Evolutionary conservation across 2,113 vertebrate genomes (phyloP).

Genomic region (Phodopus roborovskii): DNA sequence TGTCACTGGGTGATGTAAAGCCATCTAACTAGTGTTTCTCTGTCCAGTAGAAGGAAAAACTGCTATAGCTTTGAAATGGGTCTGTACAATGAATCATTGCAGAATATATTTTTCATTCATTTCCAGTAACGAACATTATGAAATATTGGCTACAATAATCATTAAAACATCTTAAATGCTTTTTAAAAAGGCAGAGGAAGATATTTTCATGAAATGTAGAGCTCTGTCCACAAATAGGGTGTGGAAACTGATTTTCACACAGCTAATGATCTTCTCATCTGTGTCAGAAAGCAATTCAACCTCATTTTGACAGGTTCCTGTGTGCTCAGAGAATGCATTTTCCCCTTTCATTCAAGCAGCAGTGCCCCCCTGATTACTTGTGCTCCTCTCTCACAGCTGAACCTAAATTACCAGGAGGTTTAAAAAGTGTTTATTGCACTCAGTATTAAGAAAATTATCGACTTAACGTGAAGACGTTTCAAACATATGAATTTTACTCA

Average conservation of each 20-base stretch:
- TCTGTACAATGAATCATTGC: background rate
- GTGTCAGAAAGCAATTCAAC: background rate
- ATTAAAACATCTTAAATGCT: background rate
- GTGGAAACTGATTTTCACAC: background rate
- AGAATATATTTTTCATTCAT: background rate
- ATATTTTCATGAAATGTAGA: background rate
- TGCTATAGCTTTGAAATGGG: background rate
- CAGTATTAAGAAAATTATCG: background rate
- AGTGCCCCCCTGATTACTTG: background rate
- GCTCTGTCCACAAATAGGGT: background rate
- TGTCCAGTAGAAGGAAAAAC: background rate
- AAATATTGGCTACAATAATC: background rate
- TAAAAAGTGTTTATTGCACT: background rate
- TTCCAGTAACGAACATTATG: background rate
- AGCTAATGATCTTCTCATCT: accelerated
- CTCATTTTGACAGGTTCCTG: background rate
- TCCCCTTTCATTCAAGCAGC: background rate
- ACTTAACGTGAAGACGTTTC: background rate
- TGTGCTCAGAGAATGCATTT: background rate
- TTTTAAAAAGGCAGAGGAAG: background rate
- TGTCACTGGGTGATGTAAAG: background rate
- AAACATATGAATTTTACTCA: background rate
- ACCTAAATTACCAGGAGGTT: background rate
- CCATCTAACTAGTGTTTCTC: background rate
- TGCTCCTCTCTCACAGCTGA: background rate